Conservation (phyloP, 2,113 vertebrate species). For the Sturnus vulgaris region DNA sequence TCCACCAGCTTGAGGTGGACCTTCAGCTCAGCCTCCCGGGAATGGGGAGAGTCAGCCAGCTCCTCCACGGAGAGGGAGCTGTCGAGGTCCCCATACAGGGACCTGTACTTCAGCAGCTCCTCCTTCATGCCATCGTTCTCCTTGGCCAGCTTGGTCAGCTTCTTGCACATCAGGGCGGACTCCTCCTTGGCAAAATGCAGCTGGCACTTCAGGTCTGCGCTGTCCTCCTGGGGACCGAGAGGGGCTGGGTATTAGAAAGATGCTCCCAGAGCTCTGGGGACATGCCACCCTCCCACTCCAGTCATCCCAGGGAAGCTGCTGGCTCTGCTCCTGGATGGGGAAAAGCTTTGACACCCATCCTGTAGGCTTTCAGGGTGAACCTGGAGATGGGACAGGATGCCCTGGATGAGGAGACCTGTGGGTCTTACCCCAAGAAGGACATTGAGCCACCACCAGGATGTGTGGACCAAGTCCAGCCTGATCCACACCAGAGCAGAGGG, state of each 20-base stretch:
- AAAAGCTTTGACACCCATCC: background rate
- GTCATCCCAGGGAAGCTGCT: background rate
- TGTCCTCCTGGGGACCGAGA: slow-evolving; percentile 84
- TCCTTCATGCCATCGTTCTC: slow-evolving; percentile 95
- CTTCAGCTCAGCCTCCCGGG: slow-evolving; percentile 90
- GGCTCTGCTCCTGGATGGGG: background rate
- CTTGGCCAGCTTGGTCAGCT: slow-evolving; percentile 94
- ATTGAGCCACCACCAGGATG: rapidly evolving
- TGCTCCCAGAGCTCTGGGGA: background rate
- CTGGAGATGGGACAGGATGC: background rate
- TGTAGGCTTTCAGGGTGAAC: background rate
- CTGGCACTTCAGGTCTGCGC: slow-evolving; percentile 93
- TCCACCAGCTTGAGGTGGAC: slow-evolving; percentile 95
- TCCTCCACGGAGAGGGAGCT: slow-evolving; percentile 88
- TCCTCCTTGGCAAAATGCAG: slow-evolving; percentile 98
- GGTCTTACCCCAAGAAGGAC: background rate
- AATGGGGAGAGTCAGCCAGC: slow-evolving; percentile 90
- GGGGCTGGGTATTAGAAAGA: background rate
- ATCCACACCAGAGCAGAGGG: rapidly evolving
- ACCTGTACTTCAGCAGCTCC: slow-evolving; percentile 90
- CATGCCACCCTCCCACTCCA: rapidly evolving
- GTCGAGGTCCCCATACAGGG: slow-evolving; percentile 90
- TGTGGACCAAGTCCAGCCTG: rapidly evolving
- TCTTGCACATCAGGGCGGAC: slow-evolving; percentile 97
- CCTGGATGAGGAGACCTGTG: rapidly evolving